Percentiles rank a stretch among this genome's conserved stretches.
phyloP scores from a whole-genome alignment of 1,140 invertebrate species.

The Trissolcus basalis region DNA sequence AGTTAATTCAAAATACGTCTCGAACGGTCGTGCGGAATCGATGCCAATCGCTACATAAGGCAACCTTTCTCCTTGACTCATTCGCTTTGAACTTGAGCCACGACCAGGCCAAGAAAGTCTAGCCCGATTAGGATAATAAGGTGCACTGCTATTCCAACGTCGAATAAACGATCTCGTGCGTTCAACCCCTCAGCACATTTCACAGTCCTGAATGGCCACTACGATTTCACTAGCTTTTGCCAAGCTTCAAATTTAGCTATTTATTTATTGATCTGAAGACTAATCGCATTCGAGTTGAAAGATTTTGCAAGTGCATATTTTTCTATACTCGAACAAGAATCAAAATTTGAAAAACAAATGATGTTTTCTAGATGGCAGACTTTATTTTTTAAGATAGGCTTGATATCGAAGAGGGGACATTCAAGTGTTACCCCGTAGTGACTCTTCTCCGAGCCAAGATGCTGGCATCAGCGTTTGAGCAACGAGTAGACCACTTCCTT shows the following conservation, averaged over 20 bases:
- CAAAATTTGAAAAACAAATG: too few relatives aligned
- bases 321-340: too few relatives aligned
- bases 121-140: constrained; percentile 37
- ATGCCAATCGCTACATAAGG: constrained; percentile 54
- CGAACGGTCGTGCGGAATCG: constrained; percentile 47
- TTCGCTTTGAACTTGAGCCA: constrained; percentile 43
- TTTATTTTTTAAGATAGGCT: constrained; percentile 24
- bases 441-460: constrained; percentile 41
- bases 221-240: constrained; percentile 40
- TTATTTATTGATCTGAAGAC: background rate
- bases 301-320: too few relatives aligned
- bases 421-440: constrained; percentile 34
- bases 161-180: constrained; percentile 38
- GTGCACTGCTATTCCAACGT: constrained; percentile 27
- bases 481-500: constrained; percentile 19
- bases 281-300: too few relatives aligned
- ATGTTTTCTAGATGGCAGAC: constrained; percentile 31
- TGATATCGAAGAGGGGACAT: constrained; percentile 33
- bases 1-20: constrained; percentile 37
- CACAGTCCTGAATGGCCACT: constrained; percentile 37
- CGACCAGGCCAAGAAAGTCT: constrained; percentile 19
- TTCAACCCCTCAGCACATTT: constrained; percentile 35
- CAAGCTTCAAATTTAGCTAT: constrained; percentile 11
- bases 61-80: constrained; percentile 28
- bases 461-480: constrained; percentile 41